Evolutionary conservation across 2,888 invertebrate species (phyloP), one percentile per base, ranked within the genome.

Genomic region (Pachycephus smyrnensis): DNA sequence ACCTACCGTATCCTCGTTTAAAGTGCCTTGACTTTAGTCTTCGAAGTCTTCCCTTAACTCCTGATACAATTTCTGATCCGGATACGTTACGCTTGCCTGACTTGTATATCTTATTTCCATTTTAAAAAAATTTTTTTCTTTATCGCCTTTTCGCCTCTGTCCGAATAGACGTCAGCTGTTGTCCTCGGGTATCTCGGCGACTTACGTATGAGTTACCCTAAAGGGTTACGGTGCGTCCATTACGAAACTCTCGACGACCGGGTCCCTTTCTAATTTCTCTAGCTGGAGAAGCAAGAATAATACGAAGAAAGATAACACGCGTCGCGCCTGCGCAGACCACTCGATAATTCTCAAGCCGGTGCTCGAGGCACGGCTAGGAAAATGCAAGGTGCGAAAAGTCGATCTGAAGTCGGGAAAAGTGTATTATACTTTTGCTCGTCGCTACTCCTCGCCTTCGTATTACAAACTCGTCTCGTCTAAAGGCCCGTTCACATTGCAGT

Each of bases 401-500:
- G 55, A 23, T 55, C 55, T 55, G 55, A 55, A 55, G 15, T 55
- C 23, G 55, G 55, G 2, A 55, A 9, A 55, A 55, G 55, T 55
- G 23, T 3, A 55, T 55, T 55, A 55, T 55, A 23, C 55, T 9
- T 55, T 55, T 55, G 23, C 55, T 55, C 55, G 23, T 55, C 23
- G 55, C 55, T 9, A 55, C 55, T 55, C 23, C 55, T 1, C 23
- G 55, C 9, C 9, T 55, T 55, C 55, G 55, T 55, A 55, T 55
- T 55, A 55, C 55, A 23, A 23, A 0, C 55, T 55, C 55, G 55
- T 55, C 55, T 23, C 55, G 55, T 55, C 55, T 55, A 23, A 55
- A 55, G 55, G 55, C 55, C 55, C 55, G 55, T 87, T 83, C 83
- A 87, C 85, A 90, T 89, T 88, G 83, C 86, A 88, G 88, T 90